phyloP scores from a whole-genome alignment of 2,888 invertebrate species.

The Aspidiotus destructor region DNA sequence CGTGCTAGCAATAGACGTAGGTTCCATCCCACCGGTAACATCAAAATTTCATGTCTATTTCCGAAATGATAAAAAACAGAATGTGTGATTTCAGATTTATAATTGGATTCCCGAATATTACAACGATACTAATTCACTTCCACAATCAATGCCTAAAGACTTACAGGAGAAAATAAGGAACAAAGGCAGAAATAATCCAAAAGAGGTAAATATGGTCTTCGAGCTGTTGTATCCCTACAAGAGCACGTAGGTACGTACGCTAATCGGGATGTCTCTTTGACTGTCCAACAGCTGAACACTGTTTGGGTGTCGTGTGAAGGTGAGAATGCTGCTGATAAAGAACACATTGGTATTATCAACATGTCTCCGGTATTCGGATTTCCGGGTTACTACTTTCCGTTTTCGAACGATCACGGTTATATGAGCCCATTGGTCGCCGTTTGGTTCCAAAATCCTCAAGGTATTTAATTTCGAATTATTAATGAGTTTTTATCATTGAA shows the following conservation, averaged over 20 bases:
- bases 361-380: constrained; percentile 76
- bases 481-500: not conserved
- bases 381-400: constrained; percentile 84
- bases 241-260: too few species aligned
- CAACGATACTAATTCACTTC: constrained; percentile 60
- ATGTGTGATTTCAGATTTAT: constrained; percentile 58
- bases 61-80: too few species aligned
- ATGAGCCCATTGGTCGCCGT: constrained; percentile 81
- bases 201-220: constrained; percentile 3
- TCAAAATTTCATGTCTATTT: too few species aligned
- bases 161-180: constrained; percentile 48
- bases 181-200: not conserved
- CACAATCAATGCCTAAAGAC: constrained; percentile 63
- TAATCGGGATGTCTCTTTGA: too few species aligned
- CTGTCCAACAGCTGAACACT: constrained; percentile 54
- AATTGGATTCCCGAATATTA: constrained; percentile 75
- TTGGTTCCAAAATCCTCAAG: constrained; percentile 67
- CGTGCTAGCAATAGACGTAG: too few species aligned
- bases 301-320: constrained; percentile 91
- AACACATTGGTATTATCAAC: constrained; percentile 75
- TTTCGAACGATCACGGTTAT: constrained; percentile 74
- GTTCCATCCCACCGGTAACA: too few species aligned
- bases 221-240: too few species aligned
- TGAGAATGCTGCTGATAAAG: constrained; percentile 83
- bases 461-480: constrained; percentile 49